Conservation (phyloP, 2,113 vertebrate species). For the Barbus barbus region DNA sequence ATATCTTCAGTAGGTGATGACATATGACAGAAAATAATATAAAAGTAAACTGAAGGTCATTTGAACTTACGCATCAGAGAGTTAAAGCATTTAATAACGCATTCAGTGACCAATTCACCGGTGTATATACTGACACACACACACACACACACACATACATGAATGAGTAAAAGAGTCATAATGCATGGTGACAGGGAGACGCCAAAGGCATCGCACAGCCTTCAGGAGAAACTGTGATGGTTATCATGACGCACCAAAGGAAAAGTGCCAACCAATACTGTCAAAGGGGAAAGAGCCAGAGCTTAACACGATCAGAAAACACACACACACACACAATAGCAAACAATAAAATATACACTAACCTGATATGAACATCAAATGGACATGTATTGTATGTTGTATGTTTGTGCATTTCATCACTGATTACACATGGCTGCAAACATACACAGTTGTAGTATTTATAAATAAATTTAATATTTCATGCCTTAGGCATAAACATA, state of each 20-base stretch:
- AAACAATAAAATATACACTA: no score
- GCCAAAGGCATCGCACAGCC: not conserved
- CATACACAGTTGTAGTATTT: not conserved
- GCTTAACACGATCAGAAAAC: not conserved
- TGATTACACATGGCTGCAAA: not conserved
- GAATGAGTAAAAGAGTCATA: slow-evolving; percentile 14
- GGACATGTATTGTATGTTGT: not conserved
- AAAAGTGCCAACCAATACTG: not conserved
- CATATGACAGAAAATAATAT: not conserved
- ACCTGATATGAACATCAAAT: not conserved
- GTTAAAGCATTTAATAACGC: not conserved
- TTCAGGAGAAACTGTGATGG: slow-evolving; percentile 10
- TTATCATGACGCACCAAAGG: not conserved
- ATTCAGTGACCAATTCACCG: not conserved
- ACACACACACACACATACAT: not conserved
- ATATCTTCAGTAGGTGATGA: slow-evolving; percentile 12
- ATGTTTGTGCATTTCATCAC: not conserved
- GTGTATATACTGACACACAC: no score
- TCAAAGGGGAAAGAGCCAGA: no score
- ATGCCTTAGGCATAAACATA: not conserved
- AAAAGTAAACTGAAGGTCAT: not conserved
- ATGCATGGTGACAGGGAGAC: slow-evolving; percentile 12
- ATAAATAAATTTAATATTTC: not conserved
- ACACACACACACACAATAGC: not conserved
- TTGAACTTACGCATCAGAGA: not conserved